Evolutionary conservation across 2,797 vertebrate species (phyloP), one percentile per base, ranked within the genome.

Genomic region (Rhinoraja longicauda): DNA sequence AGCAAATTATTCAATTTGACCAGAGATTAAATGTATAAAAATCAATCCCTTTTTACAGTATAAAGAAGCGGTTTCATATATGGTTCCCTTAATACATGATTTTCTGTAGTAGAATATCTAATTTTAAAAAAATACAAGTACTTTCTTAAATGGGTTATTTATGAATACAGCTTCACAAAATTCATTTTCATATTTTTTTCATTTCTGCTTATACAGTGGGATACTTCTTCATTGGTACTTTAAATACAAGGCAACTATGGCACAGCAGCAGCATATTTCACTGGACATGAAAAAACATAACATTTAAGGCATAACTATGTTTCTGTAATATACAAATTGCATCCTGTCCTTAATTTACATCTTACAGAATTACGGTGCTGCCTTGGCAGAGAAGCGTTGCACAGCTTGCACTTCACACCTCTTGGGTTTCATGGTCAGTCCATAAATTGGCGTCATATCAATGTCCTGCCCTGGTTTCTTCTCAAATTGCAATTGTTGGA

Each of bases 401-500:
- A 86, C 95, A 29, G 95, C 95, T 93, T 94, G 97, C 93, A 99
- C 96, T 0, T 97, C 93, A 0, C 97, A 98, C 93, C 94, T 97
- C 93, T 98, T 96, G 94, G 97, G 96, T 93, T 98, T 99, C 97
- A 99, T 98, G 12, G 97, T 97, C 92, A 99, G 96, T 0, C 98
- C 98, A 0, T 98, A 99, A 93, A 96, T 95, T 0, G 98, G 97
- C 0, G 98, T 98, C 96, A 97, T 91, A 94, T 99, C 98, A 93
- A 97, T 95, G 0, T 78, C 94, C 90, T 96, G 93, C 0, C 97
- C 97, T 0, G 96, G 96, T 10, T 94, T 2, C 0, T 95, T 75
- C 0, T 94, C 94, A 96, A 99, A 98, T 21, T 96, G 94, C 93
- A 99, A 93, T 94, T 95, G 97, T 94, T 99, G 98, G 93, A 99